Evolutionary conservation across 2,888 invertebrate genomes (phyloP).

Genomic region (Acrocyrtus sp.): DNA sequence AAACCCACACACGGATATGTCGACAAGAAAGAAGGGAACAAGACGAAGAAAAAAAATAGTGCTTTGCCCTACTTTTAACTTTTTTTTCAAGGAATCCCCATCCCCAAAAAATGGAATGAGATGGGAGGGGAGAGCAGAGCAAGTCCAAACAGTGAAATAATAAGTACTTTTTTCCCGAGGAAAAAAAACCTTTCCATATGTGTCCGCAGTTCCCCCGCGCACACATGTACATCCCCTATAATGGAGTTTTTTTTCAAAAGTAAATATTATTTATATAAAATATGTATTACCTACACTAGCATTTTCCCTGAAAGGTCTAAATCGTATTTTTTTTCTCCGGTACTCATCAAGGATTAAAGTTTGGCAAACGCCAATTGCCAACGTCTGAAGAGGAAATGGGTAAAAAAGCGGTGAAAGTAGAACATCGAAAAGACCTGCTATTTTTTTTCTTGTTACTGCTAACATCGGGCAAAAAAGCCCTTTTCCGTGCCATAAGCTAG

Average conservation of each 20-base stretch:
- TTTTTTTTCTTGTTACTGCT: conserved; percentile 4
- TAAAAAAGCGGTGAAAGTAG: conserved; percentile 7
- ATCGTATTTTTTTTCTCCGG: background rate
- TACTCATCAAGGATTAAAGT: conserved; percentile 42
- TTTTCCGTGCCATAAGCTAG: background rate
- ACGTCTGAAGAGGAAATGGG: conserved; percentile 13
- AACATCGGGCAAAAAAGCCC: background rate
- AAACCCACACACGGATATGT: no score
- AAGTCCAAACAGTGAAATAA: no score
- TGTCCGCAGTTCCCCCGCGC: background rate
- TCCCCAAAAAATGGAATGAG: background rate
- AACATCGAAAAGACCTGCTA: background rate
- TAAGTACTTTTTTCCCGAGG: no score
- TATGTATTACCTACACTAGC: background rate
- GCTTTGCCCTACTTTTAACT: conserved; percentile 33
- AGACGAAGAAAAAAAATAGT: no score
- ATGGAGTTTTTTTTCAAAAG: background rate
- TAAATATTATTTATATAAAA: background rate
- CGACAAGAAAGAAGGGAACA: no score
- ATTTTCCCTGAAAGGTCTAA: no score
- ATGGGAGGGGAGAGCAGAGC: no score
- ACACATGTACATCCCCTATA: background rate
- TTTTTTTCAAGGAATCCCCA: background rate
- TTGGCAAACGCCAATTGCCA: conserved; percentile 35
- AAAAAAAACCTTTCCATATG: background rate